phyloP scores from a whole-genome alignment of 2,888 invertebrate genomes.

The Xanthia icteritia region DNA sequence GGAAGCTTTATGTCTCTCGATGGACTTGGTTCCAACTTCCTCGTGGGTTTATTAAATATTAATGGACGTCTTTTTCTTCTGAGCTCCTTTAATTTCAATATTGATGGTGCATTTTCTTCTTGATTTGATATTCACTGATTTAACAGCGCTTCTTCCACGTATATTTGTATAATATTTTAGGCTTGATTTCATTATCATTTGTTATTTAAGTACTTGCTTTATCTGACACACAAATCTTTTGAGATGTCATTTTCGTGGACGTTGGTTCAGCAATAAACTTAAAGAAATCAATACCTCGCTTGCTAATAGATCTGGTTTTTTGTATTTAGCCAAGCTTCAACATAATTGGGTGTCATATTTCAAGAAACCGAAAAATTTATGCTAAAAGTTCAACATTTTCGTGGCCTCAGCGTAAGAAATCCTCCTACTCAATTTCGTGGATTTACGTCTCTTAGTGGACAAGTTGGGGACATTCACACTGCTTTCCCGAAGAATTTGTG shows the following conservation, averaged over 20 bases:
- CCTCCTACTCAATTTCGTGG: conserved; percentile 51
- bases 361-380: conserved; percentile 27
- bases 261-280: conserved; percentile 1
- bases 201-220: neutral
- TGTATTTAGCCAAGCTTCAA: neutral
- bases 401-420: conserved; percentile 20
- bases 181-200: neutral
- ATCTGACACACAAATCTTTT: conserved; percentile 15
- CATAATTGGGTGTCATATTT: conserved; percentile 34
- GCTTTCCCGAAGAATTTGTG: conserved; percentile 68
- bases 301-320: conserved; percentile 32
- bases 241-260: neutral
- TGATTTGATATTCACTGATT: conserved; percentile 22
- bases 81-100: conserved; percentile 31
- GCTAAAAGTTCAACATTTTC: conserved; percentile 38
- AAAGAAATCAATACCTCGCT: conserved; percentile 24
- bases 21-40: conserved; percentile 57
- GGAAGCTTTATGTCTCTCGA: conserved; percentile 67
- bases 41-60: conserved; percentile 58
- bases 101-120: conserved; percentile 25
- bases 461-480: conserved; percentile 49
- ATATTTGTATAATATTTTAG: neutral
- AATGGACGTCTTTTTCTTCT: conserved; percentile 33
- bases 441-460: conserved; percentile 51
- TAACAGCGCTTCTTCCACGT: neutral